These are phyloP conservation scores for Platalea minor DNA, from an alignment of 2,797 vertebrate genomes.

Conservation along the genomic window DNA sequence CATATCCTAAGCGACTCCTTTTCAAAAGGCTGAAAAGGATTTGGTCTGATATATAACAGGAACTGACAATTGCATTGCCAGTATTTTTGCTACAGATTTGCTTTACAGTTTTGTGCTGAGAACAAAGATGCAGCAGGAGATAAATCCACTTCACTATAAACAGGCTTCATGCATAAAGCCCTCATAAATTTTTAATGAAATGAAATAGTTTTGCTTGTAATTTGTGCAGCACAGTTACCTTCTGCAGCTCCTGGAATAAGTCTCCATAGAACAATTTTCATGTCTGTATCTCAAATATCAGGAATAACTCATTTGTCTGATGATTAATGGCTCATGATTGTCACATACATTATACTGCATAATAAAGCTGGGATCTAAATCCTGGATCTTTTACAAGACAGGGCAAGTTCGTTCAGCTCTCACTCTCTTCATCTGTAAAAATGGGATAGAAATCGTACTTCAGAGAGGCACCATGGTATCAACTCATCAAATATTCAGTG, in stretches of 20 bases:
- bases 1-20: neutral
- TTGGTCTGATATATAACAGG: neutral
- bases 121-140: neutral
- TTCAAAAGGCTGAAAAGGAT: neutral
- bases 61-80: neutral
- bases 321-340: neutral
- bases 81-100: neutral
- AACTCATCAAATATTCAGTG: neutral
- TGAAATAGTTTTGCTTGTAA: neutral
- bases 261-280: neutral
- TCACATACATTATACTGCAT: neutral
- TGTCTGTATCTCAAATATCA: neutral
- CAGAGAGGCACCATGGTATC: neutral
- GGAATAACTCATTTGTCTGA: neutral
- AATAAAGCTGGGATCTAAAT: neutral
- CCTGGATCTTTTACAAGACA: neutral
- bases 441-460: neutral
- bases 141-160: neutral
- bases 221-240: neutral
- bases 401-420: neutral
- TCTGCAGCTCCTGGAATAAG: neutral
- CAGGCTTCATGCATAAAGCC: neutral
- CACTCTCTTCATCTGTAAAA: neutral
- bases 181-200: slow-evolving; percentile 5
- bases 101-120: neutral